A percentile compares a stretch with the other conserved stretches of the same genome.
phyloP scores from a whole-genome alignment of 2,888 invertebrate species.

The Agriotes lineatus region DNA sequence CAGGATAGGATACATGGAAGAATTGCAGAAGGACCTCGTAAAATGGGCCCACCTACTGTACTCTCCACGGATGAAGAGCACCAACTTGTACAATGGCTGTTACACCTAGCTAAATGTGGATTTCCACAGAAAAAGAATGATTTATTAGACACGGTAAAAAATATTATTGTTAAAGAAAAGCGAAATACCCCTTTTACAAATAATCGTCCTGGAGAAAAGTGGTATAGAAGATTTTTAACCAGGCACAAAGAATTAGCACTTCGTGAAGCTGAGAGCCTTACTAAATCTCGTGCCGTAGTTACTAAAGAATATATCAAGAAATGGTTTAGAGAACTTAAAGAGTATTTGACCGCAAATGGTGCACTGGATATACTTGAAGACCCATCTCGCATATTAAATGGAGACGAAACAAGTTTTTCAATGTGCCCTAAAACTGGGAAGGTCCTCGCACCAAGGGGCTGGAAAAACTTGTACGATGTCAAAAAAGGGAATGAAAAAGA shows the following conservation, averaged over 20 bases:
- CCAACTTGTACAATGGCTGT: slow-evolving; percentile 49
- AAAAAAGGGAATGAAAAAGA: slow-evolving; percentile 50
- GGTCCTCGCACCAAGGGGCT: slow-evolving; percentile 42
- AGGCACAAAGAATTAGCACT: slow-evolving; percentile 48
- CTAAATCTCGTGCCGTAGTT: slow-evolving; percentile 49
- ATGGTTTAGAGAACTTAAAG: slow-evolving; percentile 53
- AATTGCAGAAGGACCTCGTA: slow-evolving; percentile 48
- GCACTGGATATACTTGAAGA: slow-evolving; percentile 40
- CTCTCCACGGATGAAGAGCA: slow-evolving; percentile 48
- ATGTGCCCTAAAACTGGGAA: slow-evolving; percentile 56
- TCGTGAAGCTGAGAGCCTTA: slow-evolving; percentile 48
- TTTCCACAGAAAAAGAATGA: slow-evolving; percentile 52
- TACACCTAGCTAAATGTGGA: slow-evolving; percentile 52
- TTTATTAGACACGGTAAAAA: slow-evolving; percentile 51
- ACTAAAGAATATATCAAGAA: slow-evolving; percentile 50
- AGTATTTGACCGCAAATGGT: slow-evolving; percentile 46
- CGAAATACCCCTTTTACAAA: neutral
- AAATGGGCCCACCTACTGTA: slow-evolving; percentile 47
- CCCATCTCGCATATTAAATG: slow-evolving; percentile 57
- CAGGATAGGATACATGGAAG: slow-evolving; percentile 34
- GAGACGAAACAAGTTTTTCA: slow-evolving; percentile 58
- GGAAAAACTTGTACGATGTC: slow-evolving; percentile 53
- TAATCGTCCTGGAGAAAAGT: neutral
- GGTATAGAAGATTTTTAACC: slow-evolving; percentile 32
- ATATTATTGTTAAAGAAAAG: slow-evolving; percentile 33